phyloP scores from a whole-genome alignment of 2,113 vertebrate genomes.

The Apodemus sylvaticus region DNA sequence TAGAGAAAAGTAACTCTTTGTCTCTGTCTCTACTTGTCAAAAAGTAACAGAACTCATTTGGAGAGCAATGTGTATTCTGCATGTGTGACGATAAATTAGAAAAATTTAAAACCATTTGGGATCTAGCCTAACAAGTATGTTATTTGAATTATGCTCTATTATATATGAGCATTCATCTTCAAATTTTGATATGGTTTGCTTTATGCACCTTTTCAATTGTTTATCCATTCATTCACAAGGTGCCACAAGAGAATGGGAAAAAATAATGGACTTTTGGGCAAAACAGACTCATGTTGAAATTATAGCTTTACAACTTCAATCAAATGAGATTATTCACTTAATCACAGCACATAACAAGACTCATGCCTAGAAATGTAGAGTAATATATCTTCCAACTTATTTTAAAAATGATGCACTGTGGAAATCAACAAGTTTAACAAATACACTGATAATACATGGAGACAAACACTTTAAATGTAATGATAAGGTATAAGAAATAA shows the following conservation, averaged over 20 bases:
- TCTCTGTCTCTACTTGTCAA: background rate
- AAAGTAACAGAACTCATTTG: background rate
- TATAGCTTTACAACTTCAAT: background rate
- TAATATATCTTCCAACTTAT: background rate
- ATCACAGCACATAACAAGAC: background rate
- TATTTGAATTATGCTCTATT: background rate
- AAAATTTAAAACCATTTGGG: background rate
- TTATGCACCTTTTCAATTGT: background rate
- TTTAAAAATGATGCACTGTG: background rate
- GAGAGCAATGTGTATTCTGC: background rate
- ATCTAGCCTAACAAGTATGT: background rate
- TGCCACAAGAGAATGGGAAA: background rate
- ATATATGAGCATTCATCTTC: background rate
- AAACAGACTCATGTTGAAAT: background rate
- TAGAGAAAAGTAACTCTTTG: background rate
- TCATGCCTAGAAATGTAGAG: background rate
- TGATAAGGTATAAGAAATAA: background rate
- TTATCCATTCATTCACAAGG: background rate
- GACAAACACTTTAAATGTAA: background rate
- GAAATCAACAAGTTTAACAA: background rate
- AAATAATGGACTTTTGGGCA: background rate
- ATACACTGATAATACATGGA: background rate
- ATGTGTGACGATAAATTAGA: background rate
- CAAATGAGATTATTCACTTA: conserved; percentile 5
- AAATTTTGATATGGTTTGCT: background rate